These are phyloP conservation scores for Parascotia fuliginaria DNA, from an alignment of 2,888 invertebrate species.

Conservation along the genomic window DNA sequence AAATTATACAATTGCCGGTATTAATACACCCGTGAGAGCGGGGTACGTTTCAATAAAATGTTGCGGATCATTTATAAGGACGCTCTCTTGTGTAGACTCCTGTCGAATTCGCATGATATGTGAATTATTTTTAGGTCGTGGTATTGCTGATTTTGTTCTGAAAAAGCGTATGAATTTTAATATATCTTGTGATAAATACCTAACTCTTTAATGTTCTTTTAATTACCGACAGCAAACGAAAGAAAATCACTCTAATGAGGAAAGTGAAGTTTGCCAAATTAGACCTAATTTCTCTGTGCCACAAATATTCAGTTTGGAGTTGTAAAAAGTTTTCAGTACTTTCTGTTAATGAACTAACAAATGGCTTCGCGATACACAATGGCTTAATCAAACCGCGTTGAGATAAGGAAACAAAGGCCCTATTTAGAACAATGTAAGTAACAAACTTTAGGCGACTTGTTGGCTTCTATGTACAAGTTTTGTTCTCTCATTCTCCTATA, in stretches of 20 bases:
- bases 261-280: slow-evolving; percentile 26
- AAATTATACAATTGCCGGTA: slow-evolving; percentile 71
- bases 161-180: background rate
- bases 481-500: no score
- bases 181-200: no score
- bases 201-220: slow-evolving; percentile 16
- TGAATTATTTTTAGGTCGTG: no score
- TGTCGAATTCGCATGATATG: slow-evolving; percentile 4
- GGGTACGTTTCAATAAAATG: slow-evolving; percentile 69
- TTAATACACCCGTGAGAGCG: slow-evolving; percentile 58
- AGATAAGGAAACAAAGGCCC: slow-evolving; percentile 75
- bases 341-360: slow-evolving; percentile 68
- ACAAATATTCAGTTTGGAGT: slow-evolving; percentile 38
- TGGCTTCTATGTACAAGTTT: background rate
- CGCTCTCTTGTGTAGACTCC: slow-evolving; percentile 5
- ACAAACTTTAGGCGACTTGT: slow-evolving; percentile 10
- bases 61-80: slow-evolving; percentile 48
- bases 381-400: slow-evolving; percentile 75
- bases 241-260: slow-evolving; percentile 30
- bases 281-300: slow-evolving; percentile 17
- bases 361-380: slow-evolving; percentile 74
- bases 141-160: no score
- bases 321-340: slow-evolving; percentile 43
- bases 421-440: slow-evolving; percentile 24
- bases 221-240: slow-evolving; percentile 28